Evolutionary conservation across 2,797 vertebrate genomes (phyloP).

Genomic region (Parauchenoglanis punctatus): DNA sequence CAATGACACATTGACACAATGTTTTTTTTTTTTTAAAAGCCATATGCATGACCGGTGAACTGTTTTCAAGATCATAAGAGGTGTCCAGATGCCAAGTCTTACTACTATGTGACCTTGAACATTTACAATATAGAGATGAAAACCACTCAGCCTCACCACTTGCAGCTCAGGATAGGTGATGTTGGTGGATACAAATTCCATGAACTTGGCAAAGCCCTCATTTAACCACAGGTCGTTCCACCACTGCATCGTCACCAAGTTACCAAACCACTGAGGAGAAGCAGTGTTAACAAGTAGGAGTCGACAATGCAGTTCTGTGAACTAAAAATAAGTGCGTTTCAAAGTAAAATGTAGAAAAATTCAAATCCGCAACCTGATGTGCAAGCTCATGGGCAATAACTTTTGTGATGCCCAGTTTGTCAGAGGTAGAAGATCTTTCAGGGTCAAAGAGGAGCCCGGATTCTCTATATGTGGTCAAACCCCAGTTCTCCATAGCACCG

Average conservation of each 20-base stretch:
- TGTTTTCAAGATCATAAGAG: not conserved
- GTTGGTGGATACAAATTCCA: conserved; percentile 59
- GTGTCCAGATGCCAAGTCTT: not conserved
- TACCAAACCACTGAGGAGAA: conserved; percentile 57
- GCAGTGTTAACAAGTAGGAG: not conserved
- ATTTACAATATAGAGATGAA: not conserved
- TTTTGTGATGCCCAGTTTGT: conserved; percentile 83
- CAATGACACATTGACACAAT: not conserved
- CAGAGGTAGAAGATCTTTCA: conserved; percentile 80
- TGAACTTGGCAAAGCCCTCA: conserved; percentile 64
- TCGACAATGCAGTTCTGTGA: not conserved
- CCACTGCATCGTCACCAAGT: conserved; percentile 63
- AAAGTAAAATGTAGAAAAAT: not conserved
- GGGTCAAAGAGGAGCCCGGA: conserved; percentile 82
- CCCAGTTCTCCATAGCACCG: conserved; percentile 97
- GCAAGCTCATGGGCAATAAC: conserved; percentile 88
- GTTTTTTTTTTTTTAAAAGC: not conserved
- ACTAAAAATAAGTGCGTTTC: not conserved
- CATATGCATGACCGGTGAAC: not conserved
- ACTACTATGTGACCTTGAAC: not conserved
- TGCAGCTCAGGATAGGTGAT: conserved; percentile 58
- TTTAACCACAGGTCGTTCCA: conserved; percentile 65
- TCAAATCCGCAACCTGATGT: conserved; percentile 79
- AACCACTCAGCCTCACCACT: conserved; percentile 52
- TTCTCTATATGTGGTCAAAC: conserved; percentile 89